Conservation (phyloP, 2,888 invertebrate genomes). For the Piscicola geometra region DNA sequence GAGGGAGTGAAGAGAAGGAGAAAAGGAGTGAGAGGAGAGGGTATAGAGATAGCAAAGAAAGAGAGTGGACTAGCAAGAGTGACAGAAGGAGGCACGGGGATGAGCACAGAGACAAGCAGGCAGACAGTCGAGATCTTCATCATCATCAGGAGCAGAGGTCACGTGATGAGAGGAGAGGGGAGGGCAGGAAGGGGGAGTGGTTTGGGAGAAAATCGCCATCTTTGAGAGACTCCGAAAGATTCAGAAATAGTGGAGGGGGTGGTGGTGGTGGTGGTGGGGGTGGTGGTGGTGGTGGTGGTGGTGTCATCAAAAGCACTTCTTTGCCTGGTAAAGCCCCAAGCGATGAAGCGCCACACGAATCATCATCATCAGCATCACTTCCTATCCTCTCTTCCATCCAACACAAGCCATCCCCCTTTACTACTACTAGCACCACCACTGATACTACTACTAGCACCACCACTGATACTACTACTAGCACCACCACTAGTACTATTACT, state of each 20-base stretch:
- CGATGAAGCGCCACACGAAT: neutral
- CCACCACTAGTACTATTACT: too few species aligned
- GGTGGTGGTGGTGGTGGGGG: neutral
- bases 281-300: neutral
- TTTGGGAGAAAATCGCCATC: too few species aligned
- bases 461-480: too few species aligned
- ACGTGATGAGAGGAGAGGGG: neutral
- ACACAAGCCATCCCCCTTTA: too few species aligned
- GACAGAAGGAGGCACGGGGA: constrained; percentile 17
- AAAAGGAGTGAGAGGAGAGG: neutral
- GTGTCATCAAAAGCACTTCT: neutral
- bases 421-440: too few species aligned
- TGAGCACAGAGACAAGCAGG: neutral
- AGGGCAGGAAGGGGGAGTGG: neutral
- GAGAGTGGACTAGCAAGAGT: neutral
- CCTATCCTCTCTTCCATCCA: neutral
- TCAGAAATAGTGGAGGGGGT: too few species aligned
- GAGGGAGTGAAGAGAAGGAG: neutral
- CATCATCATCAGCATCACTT: neutral
- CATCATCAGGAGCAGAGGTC: neutral
- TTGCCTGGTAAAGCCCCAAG: neutral
- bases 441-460: too few species aligned
- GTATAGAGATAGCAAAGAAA: neutral
- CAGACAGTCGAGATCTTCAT: neutral
- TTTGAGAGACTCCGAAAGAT: too few species aligned